These are phyloP conservation scores for Petrocephalus schoutedeni DNA, from an alignment of 2,797 vertebrate genomes.

Conservation along the genomic window DNA sequence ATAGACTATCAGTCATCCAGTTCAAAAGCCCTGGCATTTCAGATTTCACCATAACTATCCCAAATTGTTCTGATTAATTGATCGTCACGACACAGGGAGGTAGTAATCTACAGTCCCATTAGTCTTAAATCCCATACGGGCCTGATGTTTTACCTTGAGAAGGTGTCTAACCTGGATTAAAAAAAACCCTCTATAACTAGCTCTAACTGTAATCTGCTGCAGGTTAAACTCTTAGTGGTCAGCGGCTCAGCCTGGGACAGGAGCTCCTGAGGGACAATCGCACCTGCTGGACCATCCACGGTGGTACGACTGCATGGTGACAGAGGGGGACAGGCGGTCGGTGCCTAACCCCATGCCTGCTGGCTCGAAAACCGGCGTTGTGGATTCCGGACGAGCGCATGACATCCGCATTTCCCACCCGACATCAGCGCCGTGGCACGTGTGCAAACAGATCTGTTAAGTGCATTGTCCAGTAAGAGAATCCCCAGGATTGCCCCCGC, in stretches of 20 bases:
- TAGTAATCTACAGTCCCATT: neutral
- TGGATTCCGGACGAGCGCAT: neutral
- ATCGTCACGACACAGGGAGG: neutral
- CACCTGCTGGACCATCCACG: neutral
- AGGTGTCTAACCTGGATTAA: neutral
- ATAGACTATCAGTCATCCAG: neutral
- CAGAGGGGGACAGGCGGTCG: neutral
- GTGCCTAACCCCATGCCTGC: neutral
- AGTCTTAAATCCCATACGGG: neutral
- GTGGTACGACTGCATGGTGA: neutral
- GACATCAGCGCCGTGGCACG: neutral
- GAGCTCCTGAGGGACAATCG: neutral
- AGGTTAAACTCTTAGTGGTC: no score
- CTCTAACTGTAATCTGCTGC: neutral
- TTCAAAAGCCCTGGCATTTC: neutral
- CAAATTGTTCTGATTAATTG: neutral
- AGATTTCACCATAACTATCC: neutral
- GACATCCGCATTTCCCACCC: neutral
- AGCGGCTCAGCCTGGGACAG: neutral
- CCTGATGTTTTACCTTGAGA: neutral
- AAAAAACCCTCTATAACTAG: neutral
- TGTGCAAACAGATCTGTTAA: slow-evolving; percentile 16
- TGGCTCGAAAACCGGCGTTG: neutral
- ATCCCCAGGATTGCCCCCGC: neutral
- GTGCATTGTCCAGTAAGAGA: slow-evolving; percentile 15